Conservation (phyloP, 2,797 vertebrate species). For the Halcyon chelicuti region DNA sequence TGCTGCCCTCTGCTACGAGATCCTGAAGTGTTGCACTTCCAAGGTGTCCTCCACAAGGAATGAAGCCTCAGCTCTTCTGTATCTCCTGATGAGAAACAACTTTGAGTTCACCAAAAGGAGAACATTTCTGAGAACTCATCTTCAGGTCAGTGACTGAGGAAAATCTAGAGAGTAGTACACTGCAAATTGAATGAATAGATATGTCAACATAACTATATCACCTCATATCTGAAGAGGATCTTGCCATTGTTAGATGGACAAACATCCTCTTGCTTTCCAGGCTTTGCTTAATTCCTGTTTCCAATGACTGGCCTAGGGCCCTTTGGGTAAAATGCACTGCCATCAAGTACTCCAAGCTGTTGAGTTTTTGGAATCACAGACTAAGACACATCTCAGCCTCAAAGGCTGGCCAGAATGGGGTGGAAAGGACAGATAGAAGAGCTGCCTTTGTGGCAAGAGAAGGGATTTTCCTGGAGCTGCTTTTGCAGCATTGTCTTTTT, state of each 20-base stretch:
- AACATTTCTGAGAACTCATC: constrained; percentile 93
- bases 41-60: constrained; percentile 89
- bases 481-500: not conserved
- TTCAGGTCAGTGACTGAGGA: constrained; percentile 85
- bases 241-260: not conserved
- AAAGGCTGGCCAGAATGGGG: not conserved
- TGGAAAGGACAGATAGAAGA: not conserved
- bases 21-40: constrained; percentile 95
- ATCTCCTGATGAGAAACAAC: constrained; percentile 96
- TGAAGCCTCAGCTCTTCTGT: constrained; percentile 92
- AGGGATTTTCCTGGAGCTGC: not conserved
- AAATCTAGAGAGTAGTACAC: not conserved
- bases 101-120: constrained; percentile 96
- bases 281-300: not conserved
- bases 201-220: not conserved
- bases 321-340: not conserved
- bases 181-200: not conserved
- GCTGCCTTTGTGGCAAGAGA: not conserved
- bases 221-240: not conserved
- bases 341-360: not conserved
- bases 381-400: not conserved
- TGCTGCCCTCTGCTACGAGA: constrained; percentile 93
- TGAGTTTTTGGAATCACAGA: not conserved
- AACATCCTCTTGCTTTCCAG: not conserved
- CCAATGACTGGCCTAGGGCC: not conserved